Conservation (phyloP, 2,888 invertebrate species). For the Standfussiana lucernea region DNA sequence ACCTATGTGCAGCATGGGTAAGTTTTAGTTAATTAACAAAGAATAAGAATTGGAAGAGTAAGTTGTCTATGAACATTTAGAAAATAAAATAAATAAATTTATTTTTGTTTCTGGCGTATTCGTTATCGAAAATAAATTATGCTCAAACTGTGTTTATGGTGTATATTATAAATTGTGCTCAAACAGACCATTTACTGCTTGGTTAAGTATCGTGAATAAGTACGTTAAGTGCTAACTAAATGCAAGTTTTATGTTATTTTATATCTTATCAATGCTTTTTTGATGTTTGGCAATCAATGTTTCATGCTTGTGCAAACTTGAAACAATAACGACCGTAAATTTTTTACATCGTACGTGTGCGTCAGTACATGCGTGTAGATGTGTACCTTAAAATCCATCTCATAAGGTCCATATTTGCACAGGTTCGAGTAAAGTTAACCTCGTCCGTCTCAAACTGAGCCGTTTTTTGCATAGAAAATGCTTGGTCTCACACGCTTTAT, state of each 20-base stretch:
- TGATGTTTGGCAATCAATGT: conserved; percentile 6
- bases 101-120: background rate
- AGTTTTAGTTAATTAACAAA: conserved; percentile 80
- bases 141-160: too few relatives aligned
- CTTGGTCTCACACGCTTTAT: background rate
- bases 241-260: conserved; percentile 4
- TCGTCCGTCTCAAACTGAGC: background rate
- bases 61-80: background rate
- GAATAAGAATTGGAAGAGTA: background rate
- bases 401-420: background rate
- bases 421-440: background rate
- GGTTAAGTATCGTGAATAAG: background rate
- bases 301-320: background rate
- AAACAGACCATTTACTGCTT: background rate
- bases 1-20: conserved; percentile 97
- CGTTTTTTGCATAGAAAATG: background rate
- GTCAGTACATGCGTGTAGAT: background rate
- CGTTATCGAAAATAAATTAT: background rate
- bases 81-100: too few relatives aligned
- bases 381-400: background rate
- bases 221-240: background rate
- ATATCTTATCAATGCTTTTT: conserved; percentile 14
- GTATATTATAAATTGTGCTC: background rate
- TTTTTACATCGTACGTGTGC: background rate
- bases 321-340: background rate